These are phyloP conservation scores for Drosophila cognata DNA, from an alignment of 2,888 invertebrate species.

Conservation along the genomic window DNA sequence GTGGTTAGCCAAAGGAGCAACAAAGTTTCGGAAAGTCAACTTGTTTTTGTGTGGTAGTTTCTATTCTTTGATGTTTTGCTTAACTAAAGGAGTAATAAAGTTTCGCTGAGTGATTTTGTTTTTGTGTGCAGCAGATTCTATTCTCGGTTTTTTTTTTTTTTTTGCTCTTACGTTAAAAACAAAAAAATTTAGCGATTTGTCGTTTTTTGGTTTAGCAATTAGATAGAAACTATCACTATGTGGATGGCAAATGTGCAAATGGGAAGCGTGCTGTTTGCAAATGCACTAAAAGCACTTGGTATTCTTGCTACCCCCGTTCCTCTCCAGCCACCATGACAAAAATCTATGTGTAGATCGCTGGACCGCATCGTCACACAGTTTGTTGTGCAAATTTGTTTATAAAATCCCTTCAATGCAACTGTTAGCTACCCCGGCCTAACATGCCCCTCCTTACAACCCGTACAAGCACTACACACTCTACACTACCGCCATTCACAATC, in stretches of 20 bases:
- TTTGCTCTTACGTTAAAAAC: neutral
- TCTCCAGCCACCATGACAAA: neutral
- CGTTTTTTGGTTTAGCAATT: slow-evolving; percentile 49
- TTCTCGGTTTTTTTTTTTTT: neutral
- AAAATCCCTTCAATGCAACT: slow-evolving; percentile 57
- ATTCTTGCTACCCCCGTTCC: neutral
- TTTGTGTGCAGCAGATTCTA: neutral
- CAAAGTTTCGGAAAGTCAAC: neutral
- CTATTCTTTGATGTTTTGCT: neutral
- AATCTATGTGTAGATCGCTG: slow-evolving; percentile 27
- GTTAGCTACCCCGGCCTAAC: neutral
- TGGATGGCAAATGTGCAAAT: slow-evolving; percentile 37
- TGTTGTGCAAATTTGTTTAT: slow-evolving; percentile 53
- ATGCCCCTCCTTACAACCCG: neutral
- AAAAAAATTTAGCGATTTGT: neutral
- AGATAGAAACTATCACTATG: slow-evolving; percentile 44
- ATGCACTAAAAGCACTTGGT: slow-evolving; percentile 37
- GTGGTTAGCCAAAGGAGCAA: neutral
- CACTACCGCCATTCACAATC: neutral
- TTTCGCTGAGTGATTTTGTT: neutral
- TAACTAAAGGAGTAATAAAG: neutral
- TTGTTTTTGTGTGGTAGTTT: neutral
- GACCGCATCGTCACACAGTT: slow-evolving; percentile 56
- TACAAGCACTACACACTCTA: neutral
- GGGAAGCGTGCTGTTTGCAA: slow-evolving; percentile 58